A percentile compares a stretch with the other conserved stretches of the same genome.
These are phyloP conservation scores for Magallana ariakensis DNA, from an alignment of 1,140 invertebrate species.

Conservation along the genomic window DNA sequence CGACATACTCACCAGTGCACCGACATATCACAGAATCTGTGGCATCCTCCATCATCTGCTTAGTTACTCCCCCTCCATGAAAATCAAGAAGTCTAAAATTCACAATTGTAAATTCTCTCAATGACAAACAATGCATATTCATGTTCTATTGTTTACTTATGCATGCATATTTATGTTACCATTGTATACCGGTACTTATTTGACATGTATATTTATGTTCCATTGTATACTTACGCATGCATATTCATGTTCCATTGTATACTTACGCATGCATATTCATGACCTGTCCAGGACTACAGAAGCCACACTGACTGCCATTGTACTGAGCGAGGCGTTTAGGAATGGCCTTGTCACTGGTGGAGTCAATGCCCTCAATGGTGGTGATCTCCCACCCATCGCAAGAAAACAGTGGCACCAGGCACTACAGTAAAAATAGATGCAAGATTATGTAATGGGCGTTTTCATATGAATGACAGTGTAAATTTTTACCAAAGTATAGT, in stretches of 20 bases:
- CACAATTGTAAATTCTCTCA: neutral
- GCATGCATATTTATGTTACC: too few relatives aligned
- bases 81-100: conserved; percentile 56
- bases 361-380: conserved; percentile 89
- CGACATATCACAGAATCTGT: conserved; percentile 76
- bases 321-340: conserved; percentile 71
- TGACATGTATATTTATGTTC: neutral
- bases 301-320: conserved; percentile 82
- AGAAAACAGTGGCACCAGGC: conserved; percentile 85
- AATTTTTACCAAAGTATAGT: too few relatives aligned
- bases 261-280: conserved; percentile 78
- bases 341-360: conserved; percentile 79
- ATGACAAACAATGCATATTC: too few relatives aligned
- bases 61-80: conserved; percentile 59
- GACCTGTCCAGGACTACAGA: conserved; percentile 79
- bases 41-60: conserved; percentile 72
- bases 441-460: neutral
- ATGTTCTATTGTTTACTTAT: too few relatives aligned
- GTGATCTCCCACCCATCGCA: conserved; percentile 88
- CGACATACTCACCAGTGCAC: conserved; percentile 72
- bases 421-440: conserved; percentile 76
- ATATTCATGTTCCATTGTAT: neutral
- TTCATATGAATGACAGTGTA: too few relatives aligned
- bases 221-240: conserved; percentile 63
- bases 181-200: too few relatives aligned